Percentiles rank a stretch among this genome's conserved stretches.
Conservation (phyloP, 64 coral and sea anemone species). For the Exaiptasia diaphana region DNA sequence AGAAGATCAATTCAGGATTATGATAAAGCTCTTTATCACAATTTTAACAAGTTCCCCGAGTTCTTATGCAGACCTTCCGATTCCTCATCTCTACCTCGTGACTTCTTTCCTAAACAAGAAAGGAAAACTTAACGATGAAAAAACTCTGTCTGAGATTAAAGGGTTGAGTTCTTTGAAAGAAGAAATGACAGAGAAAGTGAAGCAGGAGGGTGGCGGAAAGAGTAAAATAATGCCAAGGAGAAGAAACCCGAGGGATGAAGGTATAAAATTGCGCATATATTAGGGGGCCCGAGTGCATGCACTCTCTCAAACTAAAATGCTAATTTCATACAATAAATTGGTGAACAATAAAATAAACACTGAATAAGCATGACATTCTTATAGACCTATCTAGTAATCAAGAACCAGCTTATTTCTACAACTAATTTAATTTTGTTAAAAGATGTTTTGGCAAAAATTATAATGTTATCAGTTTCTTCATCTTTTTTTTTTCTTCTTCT, state of each 20-base stretch:
- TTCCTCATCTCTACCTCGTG: background rate
- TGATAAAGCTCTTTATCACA: slow-evolving; percentile 1
- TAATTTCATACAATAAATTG: no score
- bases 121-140: background rate
- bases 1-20: background rate
- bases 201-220: slow-evolving; percentile 26
- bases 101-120: background rate
- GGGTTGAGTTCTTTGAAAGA: slow-evolving; percentile 14
- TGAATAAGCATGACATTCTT: background rate
- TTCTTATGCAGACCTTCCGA: slow-evolving; percentile 14
- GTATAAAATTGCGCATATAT: background rate
- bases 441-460: no score
- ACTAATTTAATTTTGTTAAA: no score
- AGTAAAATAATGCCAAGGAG: background rate
- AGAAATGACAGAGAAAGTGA: slow-evolving; percentile 29
- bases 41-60: slow-evolving; percentile 3
- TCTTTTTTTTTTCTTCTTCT: no score
- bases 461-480: no score
- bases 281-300: background rate
- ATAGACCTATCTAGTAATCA: background rate
- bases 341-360: background rate
- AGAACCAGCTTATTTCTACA: no score
- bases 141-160: background rate
- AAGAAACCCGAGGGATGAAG: background rate
- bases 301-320: background rate